Conservation (phyloP, 2,888 invertebrate species). For the Athalia rosae region DNA sequence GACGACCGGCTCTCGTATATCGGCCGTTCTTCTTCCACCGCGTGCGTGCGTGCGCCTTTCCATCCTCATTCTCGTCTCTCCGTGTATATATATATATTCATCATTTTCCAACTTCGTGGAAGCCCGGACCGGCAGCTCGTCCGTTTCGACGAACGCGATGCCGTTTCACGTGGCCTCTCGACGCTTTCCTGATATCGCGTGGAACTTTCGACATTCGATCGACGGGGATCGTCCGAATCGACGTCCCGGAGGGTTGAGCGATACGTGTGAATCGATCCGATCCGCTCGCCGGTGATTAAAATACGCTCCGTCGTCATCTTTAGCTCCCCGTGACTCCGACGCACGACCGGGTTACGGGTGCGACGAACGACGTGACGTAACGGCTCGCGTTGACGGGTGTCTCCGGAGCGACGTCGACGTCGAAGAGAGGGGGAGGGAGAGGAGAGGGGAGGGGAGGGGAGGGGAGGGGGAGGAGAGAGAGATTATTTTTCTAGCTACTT, state of each 20-base stretch:
- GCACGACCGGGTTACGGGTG: conserved; percentile 15
- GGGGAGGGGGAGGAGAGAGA: neutral
- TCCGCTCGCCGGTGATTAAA: conserved; percentile 24
- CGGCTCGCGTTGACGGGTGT: neutral
- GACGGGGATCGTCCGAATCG: no score
- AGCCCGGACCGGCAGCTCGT: no score
- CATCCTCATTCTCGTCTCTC: no score
- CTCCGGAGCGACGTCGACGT: no score
- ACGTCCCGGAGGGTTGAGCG: neutral
- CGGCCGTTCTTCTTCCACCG: neutral
- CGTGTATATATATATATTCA: no score
- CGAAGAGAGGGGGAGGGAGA: neutral
- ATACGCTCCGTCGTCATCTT: conserved; percentile 33
- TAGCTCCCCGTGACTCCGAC: neutral
- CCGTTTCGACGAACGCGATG: no score
- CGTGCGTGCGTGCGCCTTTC: neutral
- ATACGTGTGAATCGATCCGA: neutral
- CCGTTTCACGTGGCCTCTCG: no score
- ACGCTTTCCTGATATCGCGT: no score
- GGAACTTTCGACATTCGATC: no score
- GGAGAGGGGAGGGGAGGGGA: neutral
- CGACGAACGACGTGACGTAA: neutral
- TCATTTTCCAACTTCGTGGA: no score
- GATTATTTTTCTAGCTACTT: conserved; percentile 47
- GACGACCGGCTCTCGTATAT: no score